Percentiles rank a stretch among this genome's conserved stretches.
Evolutionary conservation across 2,797 vertebrate species (phyloP).

Genomic region (Helarctos malayanus): DNA sequence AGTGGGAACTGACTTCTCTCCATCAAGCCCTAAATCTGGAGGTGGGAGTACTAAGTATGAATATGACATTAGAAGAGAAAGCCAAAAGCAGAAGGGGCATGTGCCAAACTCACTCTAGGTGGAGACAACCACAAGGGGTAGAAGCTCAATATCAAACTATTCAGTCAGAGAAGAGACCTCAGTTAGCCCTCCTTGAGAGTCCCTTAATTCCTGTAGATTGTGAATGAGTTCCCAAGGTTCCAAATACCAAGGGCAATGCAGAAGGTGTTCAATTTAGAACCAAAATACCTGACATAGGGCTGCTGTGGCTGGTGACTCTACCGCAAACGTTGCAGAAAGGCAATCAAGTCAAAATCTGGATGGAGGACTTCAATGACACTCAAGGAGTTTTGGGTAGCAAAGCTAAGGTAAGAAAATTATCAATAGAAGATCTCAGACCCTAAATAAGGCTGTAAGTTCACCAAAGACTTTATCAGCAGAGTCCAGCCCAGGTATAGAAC

Average conservation of each 20-base stretch:
- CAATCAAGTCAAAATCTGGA: not conserved
- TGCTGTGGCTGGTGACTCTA: not conserved
- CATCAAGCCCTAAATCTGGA: not conserved
- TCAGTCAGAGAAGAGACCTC: not conserved
- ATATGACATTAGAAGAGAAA: not conserved
- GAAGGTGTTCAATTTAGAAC: not conserved
- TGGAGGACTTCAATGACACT: not conserved
- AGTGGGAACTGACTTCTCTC: not conserved
- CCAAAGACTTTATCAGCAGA: not conserved
- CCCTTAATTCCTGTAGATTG: not conserved
- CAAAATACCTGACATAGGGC: not conserved
- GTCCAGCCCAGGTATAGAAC: not conserved
- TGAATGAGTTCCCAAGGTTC: constrained; percentile 12
- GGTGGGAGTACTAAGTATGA: not conserved
- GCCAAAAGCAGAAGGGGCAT: not conserved
- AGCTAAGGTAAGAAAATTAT: not conserved
- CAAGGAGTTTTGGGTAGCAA: not conserved
- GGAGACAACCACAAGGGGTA: not conserved
- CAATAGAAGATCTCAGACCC: not conserved
- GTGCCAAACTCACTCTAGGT: not conserved
- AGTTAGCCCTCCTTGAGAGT: not conserved
- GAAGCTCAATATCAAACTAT: not conserved
- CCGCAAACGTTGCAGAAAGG: not conserved
- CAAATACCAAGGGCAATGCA: not conserved
- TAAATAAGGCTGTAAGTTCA: not conserved